These are phyloP conservation scores for Oligia fasciuncula DNA, from an alignment of 2,888 invertebrate species.

Conservation along the genomic window DNA sequence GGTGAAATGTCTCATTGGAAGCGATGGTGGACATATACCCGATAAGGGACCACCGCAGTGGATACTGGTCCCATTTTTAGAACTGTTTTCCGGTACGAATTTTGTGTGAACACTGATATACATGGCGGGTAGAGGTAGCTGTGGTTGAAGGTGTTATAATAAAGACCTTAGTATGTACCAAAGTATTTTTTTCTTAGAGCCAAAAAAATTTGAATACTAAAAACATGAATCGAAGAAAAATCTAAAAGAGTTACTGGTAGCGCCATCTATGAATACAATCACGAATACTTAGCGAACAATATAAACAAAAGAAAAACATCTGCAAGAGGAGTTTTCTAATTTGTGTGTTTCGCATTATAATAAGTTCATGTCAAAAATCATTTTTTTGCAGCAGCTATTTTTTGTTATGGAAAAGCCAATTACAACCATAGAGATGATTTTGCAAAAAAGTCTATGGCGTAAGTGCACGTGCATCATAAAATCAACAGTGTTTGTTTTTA, in stretches of 20 bases:
- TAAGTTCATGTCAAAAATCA: not conserved
- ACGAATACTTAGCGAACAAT: not conserved
- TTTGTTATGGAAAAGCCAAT: not conserved
- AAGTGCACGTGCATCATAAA: not conserved
- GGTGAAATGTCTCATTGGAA: slow-evolving; percentile 89
- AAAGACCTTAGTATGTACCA: not conserved
- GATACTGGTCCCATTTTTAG: slow-evolving; percentile 83
- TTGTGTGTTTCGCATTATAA: not conserved
- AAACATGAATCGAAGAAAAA: not conserved
- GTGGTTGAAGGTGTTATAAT: slow-evolving; percentile 50
- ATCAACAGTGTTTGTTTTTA: not conserved
- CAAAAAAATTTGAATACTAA: not conserved
- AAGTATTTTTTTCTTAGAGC: not conserved
- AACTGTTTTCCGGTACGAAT: slow-evolving; percentile 85
- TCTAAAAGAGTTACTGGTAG: not conserved
- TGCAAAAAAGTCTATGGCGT: not conserved
- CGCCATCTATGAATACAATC: slow-evolving; percentile 46
- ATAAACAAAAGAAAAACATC: not conserved
- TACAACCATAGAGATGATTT: not conserved
- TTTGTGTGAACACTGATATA: slow-evolving; percentile 69
- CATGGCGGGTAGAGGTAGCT: slow-evolving; percentile 40
- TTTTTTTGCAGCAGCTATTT: not conserved
- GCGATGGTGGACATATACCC: slow-evolving; percentile 83
- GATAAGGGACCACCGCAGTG: slow-evolving; percentile 89
- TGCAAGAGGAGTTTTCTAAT: not conserved